A percentile compares a stretch with the other conserved stretches of the same genome.
Evolutionary conservation across 2,888 invertebrate genomes (phyloP).

Genomic region (Drosophila longiperda): DNA sequence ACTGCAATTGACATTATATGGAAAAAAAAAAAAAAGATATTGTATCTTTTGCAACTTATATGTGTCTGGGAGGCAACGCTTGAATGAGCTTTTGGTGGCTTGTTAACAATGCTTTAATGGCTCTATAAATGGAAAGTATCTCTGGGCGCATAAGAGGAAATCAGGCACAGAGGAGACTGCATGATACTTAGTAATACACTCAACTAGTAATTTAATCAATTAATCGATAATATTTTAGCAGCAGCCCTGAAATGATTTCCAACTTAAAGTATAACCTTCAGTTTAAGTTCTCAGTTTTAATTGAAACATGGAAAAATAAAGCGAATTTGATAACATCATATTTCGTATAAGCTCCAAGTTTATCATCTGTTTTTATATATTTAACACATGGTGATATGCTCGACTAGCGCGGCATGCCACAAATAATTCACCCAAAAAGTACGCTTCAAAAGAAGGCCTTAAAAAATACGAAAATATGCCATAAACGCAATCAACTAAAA

Average conservation of each 20-base stretch:
- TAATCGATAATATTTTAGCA: not conserved
- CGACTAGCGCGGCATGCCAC: not conserved
- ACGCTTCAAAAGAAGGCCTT: not conserved
- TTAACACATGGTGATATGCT: not conserved
- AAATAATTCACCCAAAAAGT: not conserved
- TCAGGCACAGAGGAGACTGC: not conserved
- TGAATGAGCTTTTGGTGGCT: slow-evolving; percentile 50
- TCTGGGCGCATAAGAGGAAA: not conserved
- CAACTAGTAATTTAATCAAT: not conserved
- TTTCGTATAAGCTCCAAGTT: not conserved
- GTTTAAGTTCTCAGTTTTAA: not conserved
- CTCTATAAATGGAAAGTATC: slow-evolving; percentile 38
- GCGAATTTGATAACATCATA: slow-evolving; percentile 7
- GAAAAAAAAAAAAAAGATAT: slow-evolving; percentile 35
- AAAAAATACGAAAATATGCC: not conserved
- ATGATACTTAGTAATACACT: not conserved
- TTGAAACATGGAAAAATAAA: not conserved
- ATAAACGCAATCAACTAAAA: not conserved
- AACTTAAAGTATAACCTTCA: not conserved
- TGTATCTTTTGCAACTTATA: slow-evolving; percentile 55
- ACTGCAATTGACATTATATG: slow-evolving; percentile 54
- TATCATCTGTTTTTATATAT: slow-evolving; percentile 9
- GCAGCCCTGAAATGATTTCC: not conserved
- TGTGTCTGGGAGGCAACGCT: slow-evolving; percentile 53
- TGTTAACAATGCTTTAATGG: slow-evolving; percentile 47